These are phyloP conservation scores for Xiphorhynchus erythropygius DNA, from an alignment of 2,797 vertebrate species.

Conservation along the genomic window DNA sequence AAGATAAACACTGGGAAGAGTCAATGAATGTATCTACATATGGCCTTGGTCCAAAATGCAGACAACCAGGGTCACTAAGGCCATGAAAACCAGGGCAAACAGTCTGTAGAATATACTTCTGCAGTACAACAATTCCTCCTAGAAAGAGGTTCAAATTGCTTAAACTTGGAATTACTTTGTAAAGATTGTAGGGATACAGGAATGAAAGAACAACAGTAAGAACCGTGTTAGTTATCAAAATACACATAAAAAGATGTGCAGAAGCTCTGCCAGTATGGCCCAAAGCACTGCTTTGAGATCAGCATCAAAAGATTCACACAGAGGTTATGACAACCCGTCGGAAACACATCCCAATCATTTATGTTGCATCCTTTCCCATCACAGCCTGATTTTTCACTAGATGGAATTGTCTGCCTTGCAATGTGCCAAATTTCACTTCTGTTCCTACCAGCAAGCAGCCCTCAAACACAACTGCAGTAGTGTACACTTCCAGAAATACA, in stretches of 20 bases:
- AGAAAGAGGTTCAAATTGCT: background rate
- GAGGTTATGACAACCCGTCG: background rate
- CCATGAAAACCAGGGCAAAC: background rate
- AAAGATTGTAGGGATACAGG: background rate
- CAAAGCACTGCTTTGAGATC: background rate
- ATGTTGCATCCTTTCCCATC: background rate
- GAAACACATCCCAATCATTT: background rate
- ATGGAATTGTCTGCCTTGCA: background rate
- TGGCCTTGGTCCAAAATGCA: background rate
- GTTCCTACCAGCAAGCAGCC: background rate
- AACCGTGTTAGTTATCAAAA: background rate
- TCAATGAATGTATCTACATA: background rate
- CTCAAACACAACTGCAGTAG: background rate
- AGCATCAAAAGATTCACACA: background rate
- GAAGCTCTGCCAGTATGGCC: background rate
- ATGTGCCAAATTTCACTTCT: background rate
- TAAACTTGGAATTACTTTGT: background rate
- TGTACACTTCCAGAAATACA: background rate
- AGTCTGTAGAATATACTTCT: background rate
- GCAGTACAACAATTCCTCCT: background rate
- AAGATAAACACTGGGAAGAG: background rate
- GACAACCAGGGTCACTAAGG: background rate
- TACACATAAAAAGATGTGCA: background rate
- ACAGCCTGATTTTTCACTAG: background rate
- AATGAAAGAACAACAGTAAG: background rate